Base-by-base conservation (phyloP, 1,140 invertebrate species). In the Steinernema feltiae region DNA sequence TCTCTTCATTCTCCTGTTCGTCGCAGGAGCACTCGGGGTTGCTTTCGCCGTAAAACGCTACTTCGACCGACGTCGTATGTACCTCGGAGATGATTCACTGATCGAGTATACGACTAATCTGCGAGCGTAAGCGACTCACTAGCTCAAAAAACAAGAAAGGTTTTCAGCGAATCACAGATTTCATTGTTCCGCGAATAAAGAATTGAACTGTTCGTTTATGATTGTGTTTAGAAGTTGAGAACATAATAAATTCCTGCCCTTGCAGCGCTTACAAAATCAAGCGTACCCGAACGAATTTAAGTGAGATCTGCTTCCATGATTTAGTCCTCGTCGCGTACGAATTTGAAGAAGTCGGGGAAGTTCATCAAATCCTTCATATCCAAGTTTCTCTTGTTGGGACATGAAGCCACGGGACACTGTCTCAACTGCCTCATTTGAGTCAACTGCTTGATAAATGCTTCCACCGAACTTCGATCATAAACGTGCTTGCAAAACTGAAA, bases 271-370 rank as follows among this genome's bases (percentile, higher is more conserved):
- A n/a, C n/a, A n/a, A n/a, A n/a, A n/a, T n/a, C n/a, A n/a, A n/a
- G n/a, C n/a, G n/a, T n/a, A n/a, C n/a, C n/a, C n/a, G n/a, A n/a
- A n/a, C n/a, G n/a, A n/a, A n/a, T n/a, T n/a, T n/a, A n/a, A n/a
- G n/a, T n/a, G n/a, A n/a, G n/a, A n/a, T n/a, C n/a, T n/a, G n/a
- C n/a, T n/a, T n/a, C n/a, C n/a, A n/a, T n/a, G n/a, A n/a, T n/a
- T n/a, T 63, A 7, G 2, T 63, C 53, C 15, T 63, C 53, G 15
- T 63, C 53, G 24, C 53, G 53, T 3, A 63, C 53, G 24, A 73
- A 41, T 17, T 73, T 32, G 35, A 73, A 73, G 72, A 73, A 73
- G 24, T 73, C 30, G 29, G 72, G 72, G 72, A 73, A 73, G 27
- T 31, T 15, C 1, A 32, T 31, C 31, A 73, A 1, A 24, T 73